Percentiles rank a stretch among this genome's conserved stretches.
These are phyloP conservation scores for Acromyrmex echinatior DNA, from an alignment of 1,140 invertebrate species.

Conservation along the genomic window DNA sequence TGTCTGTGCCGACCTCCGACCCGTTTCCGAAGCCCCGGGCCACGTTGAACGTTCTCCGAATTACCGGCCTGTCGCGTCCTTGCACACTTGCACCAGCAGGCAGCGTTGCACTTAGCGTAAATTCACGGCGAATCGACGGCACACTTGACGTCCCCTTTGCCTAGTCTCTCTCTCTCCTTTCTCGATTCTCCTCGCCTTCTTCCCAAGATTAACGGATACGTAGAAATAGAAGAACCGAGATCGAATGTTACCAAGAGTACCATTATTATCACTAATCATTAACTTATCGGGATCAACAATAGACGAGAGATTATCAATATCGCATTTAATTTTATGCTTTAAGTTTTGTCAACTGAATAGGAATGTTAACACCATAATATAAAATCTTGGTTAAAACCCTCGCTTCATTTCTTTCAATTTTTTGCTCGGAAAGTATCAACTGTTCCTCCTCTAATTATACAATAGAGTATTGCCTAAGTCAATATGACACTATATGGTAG, in stretches of 20 bases:
- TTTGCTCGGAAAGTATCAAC: not conserved
- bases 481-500: not conserved
- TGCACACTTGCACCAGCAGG: conserved; percentile 56
- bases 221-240: conserved; percentile 32
- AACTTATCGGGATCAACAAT: not conserved
- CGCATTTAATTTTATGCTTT: too few species aligned
- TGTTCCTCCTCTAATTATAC: not conserved
- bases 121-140: conserved; percentile 78
- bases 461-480: not conserved
- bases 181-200: conserved; percentile 34
- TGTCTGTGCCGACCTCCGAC: conserved; percentile 78
- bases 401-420: not conserved
- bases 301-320: not conserved
- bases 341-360: too few species aligned
- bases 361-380: too few species aligned
- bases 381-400: too few species aligned
- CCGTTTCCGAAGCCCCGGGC: conserved; percentile 78
- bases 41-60: conserved; percentile 79
- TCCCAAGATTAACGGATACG: conserved; percentile 62
- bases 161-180: not conserved
- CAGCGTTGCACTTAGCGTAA: conserved; percentile 81
- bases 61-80: conserved; percentile 74
- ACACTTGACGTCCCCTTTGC: conserved; percentile 72
- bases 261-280: conserved; percentile 34
- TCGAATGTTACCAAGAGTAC: not conserved